These are phyloP conservation scores for Limnodromus scolopaceus DNA, from an alignment of 2,797 vertebrate genomes.

Conservation along the genomic window DNA sequence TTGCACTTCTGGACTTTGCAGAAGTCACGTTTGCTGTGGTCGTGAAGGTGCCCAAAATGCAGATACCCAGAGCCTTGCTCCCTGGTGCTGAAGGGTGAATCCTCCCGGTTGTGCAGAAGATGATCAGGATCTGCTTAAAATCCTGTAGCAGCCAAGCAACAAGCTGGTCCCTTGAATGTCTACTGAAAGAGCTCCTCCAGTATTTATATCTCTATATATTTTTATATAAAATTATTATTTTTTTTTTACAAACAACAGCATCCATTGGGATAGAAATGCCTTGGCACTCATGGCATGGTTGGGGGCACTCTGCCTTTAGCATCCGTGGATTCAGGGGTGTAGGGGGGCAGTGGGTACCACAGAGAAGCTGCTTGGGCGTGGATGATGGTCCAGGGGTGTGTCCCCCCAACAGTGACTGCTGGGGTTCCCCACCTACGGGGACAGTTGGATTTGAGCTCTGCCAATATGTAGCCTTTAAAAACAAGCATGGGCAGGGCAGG, in stretches of 20 bases:
- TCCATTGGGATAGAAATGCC: neutral
- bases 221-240: neutral
- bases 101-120: neutral
- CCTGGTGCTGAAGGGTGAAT: neutral
- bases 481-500: accelerated
- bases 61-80: neutral
- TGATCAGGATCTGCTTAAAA: neutral
- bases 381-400: neutral
- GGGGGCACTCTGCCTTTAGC: neutral
- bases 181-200: neutral
- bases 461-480: accelerated
- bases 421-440: neutral
- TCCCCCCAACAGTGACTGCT: neutral
- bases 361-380: neutral
- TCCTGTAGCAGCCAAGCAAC: neutral
- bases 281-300: neutral
- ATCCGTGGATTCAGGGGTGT: accelerated
- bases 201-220: neutral
- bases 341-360: accelerated
- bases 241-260: neutral
- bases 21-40: neutral
- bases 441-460: neutral
- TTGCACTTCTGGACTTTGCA: neutral
- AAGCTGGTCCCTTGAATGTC: neutral
- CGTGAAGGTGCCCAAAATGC: neutral